Conservation (phyloP, 2,888 invertebrate species). For the Morpho deidamia region DNA sequence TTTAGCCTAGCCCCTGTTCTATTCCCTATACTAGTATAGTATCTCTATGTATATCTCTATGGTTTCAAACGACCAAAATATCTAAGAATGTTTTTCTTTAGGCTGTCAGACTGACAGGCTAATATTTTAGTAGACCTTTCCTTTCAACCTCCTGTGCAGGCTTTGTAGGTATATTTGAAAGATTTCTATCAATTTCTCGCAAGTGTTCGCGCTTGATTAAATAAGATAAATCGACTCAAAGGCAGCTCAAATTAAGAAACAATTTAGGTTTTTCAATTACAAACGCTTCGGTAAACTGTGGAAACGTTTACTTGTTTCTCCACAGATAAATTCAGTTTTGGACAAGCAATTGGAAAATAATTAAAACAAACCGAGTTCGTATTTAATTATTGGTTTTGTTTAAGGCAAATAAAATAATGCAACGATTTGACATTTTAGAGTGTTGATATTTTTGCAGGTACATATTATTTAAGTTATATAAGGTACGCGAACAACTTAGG, state of each 20-base stretch:
- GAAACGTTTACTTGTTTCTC: constrained; percentile 35
- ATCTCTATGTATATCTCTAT: no score
- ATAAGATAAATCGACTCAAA: constrained; percentile 73
- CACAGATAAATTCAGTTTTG: constrained; percentile 32
- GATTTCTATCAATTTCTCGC: constrained; percentile 67
- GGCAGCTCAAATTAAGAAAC: constrained; percentile 37
- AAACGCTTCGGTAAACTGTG: constrained; percentile 27
- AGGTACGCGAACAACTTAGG: no score
- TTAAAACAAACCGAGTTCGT: constrained; percentile 24
- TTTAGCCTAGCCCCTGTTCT: no score
- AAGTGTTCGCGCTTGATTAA: constrained; percentile 72
- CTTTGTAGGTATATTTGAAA: constrained; percentile 78
- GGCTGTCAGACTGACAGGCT: constrained; percentile 60
- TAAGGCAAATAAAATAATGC: neutral
- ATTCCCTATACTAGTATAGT: no score
- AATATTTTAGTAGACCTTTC: constrained; percentile 58
- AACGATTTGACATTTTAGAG: neutral
- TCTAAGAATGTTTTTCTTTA: constrained; percentile 16
- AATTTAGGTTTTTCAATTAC: constrained; percentile 42
- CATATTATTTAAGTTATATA: no score
- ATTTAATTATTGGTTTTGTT: constrained; percentile 12
- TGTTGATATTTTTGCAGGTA: no score
- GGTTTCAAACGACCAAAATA: no score
- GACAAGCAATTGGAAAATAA: constrained; percentile 32
- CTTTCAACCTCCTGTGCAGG: constrained; percentile 58